Conservation (phyloP, 1,140 invertebrate genomes). For the Euglossa dilemma region DNA sequence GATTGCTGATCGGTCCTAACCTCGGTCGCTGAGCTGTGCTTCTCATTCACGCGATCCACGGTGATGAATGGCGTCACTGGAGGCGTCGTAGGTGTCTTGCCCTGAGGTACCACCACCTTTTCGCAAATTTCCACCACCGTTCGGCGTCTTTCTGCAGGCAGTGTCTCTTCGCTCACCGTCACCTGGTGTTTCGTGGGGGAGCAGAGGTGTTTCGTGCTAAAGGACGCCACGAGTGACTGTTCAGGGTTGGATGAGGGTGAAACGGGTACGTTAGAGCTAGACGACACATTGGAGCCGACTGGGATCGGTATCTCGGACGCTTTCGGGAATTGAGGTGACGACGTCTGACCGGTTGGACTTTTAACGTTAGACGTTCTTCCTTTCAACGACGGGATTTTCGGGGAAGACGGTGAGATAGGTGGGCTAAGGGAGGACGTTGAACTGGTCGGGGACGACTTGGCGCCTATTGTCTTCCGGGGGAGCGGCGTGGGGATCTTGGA, state of each 20-base stretch:
- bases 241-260: slow-evolving; percentile 46
- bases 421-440: slow-evolving; percentile 53
- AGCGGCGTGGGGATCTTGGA: slow-evolving; percentile 80
- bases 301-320: slow-evolving; percentile 72
- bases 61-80: slow-evolving; percentile 76
- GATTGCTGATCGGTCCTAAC: slow-evolving; percentile 76
- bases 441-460: slow-evolving; percentile 58
- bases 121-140: slow-evolving; percentile 79
- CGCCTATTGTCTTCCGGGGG: slow-evolving; percentile 70
- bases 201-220: slow-evolving; percentile 28
- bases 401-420: slow-evolving; percentile 39
- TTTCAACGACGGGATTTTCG: slow-evolving; percentile 39
- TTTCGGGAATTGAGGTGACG: slow-evolving; percentile 37
- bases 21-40: slow-evolving; percentile 69
- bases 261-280: slow-evolving; percentile 12
- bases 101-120: slow-evolving; percentile 76
- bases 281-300: slow-evolving; percentile 26
- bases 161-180: slow-evolving; percentile 42
- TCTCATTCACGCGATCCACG: slow-evolving; percentile 71
- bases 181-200: slow-evolving; percentile 49
- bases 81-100: slow-evolving; percentile 63
- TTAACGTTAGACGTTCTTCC: slow-evolving; percentile 30
- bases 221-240: slow-evolving; percentile 2
- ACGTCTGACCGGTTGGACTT: slow-evolving; percentile 25
- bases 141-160: slow-evolving; percentile 64